These are phyloP conservation scores for Myioborus miniatus DNA, from an alignment of 2,797 vertebrate genomes.

Conservation along the genomic window DNA sequence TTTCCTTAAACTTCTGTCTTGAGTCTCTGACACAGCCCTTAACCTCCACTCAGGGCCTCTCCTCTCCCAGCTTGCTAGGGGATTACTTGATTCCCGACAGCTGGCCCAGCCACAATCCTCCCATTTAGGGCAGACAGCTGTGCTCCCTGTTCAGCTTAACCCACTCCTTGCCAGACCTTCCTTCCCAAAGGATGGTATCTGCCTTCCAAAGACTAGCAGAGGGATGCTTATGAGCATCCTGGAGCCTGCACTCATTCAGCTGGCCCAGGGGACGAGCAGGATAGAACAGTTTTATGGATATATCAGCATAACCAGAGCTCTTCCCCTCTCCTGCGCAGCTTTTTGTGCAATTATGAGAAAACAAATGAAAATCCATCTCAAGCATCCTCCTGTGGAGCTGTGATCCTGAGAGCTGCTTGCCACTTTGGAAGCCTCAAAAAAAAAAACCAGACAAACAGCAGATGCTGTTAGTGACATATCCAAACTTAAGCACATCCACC, in stretches of 20 bases:
- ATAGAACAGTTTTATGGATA: not conserved
- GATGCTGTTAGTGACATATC: not conserved
- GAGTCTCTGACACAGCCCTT: not conserved
- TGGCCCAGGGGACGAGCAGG: accelerated
- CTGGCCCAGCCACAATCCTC: slow-evolving; percentile 3
- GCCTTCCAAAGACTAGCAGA: accelerated
- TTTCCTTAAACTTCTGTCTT: not conserved
- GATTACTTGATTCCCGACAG: not conserved
- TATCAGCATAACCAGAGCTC: not conserved
- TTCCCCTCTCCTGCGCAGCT: accelerated
- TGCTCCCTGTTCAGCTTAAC: not conserved
- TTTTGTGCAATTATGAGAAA: not conserved
- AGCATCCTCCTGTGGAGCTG: not conserved
- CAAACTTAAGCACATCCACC: not conserved
- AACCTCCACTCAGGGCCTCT: not conserved
- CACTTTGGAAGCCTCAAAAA: not conserved
- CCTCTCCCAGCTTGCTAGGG: not conserved
- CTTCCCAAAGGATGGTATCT: accelerated
- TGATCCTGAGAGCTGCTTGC: accelerated
- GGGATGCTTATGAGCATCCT: not conserved
- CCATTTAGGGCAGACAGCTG: slow-evolving; percentile 14
- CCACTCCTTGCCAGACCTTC: not conserved
- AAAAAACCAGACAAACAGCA: not conserved
- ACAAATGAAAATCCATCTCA: not conserved
- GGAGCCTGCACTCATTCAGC: not conserved